Evolutionary conservation across 2,888 invertebrate genomes (phyloP), one percentile per base, ranked within the genome.

Genomic region (Zygothrica quintamaculata): DNA sequence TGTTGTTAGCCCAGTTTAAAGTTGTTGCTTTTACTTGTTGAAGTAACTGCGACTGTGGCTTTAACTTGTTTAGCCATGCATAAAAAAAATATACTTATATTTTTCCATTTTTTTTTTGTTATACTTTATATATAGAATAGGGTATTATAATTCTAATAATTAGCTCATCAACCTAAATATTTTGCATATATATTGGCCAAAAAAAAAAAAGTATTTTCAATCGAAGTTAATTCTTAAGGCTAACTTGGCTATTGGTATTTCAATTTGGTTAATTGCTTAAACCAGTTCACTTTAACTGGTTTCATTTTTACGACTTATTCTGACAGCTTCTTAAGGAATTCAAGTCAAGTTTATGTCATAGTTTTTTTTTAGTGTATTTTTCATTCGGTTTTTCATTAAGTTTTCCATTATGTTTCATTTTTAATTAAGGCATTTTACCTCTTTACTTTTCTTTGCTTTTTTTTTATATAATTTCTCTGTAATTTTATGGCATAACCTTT

Each of bases 1-100:
- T 79, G 84, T 62, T 84, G 72, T 79, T 84, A 74, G 82, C 80
- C 82, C 77, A 85, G 65, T 84, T 79, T 80, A 70, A 62, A 55
- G 64, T 58, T 56, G 65, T 61, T 61, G n/a, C n/a, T n/a, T n/a
- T n/a, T n/a, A n/a, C n/a, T n/a, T n/a, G 18, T 22, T 11, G 1
- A n/a, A 36, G 9, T 5, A 11, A 9, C 11, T 33, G 5, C 11
- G n/a, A 33, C 33, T 33, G n/a, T 12, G 7, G 39, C 22, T 40
- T 69, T 44, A 22, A 22, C 33, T 48, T 74, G 65, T 11, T 51
- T 36, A 57, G 56, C 74, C 60, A 55, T 25, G 74, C 72, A 74
- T 73, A 65, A 69, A 72, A 74, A 47, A 44, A 43, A n/a, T n/a
- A n/a, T n/a, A n/a, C n/a, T n/a, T n/a, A n/a, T n/a, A n/a, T n/a